These are phyloP conservation scores for Trichosurus vulpecula DNA, from an alignment of 2,797 vertebrate genomes.

Conservation along the genomic window DNA sequence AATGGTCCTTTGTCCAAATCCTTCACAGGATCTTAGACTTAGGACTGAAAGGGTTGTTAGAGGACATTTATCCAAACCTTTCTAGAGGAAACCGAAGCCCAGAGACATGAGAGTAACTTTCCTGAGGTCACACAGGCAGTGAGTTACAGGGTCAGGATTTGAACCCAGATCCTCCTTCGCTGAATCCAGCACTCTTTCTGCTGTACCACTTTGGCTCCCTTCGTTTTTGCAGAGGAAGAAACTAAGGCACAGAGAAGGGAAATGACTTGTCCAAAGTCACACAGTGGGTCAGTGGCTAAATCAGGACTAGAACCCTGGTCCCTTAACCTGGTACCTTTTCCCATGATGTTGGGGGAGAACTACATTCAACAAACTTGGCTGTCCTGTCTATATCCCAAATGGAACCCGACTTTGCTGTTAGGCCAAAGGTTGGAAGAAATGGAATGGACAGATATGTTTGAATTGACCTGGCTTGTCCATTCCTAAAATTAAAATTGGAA, in stretches of 20 bases:
- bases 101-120: neutral
- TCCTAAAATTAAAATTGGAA: conserved; percentile 4
- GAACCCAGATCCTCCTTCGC: neutral
- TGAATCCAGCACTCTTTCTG: neutral
- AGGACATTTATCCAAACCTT: neutral
- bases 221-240: neutral
- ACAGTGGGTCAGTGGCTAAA: neutral
- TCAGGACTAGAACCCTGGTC: no score
- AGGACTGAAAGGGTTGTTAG: neutral
- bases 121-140: neutral
- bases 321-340: neutral
- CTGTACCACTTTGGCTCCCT: neutral
- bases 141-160: neutral
- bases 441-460: neutral
- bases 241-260: conserved; percentile 1
- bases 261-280: neutral
- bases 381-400: neutral
- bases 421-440: neutral
- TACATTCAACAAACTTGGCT: neutral
- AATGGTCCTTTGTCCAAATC: neutral
- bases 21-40: neutral
- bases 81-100: neutral
- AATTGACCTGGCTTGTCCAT: neutral
- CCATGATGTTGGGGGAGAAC: no score
- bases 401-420: neutral